Base-by-base conservation (phyloP, 2,797 vertebrate species). In the Ambastaia sidthimunki region DNA sequence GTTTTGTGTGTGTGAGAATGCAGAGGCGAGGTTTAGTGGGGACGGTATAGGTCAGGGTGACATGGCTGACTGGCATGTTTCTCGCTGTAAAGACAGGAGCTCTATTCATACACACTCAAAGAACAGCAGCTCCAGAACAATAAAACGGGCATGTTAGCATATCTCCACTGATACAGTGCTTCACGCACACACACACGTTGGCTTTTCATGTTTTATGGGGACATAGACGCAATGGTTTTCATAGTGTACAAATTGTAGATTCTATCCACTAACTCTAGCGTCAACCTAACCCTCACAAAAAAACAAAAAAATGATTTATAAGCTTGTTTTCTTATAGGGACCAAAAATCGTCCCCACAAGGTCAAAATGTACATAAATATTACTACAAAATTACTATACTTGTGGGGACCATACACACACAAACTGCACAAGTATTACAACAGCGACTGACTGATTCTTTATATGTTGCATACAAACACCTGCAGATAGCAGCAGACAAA, bases 61-160 rank as follows among this genome's bases (percentile, higher is more conserved):
- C 57, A 74, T 41, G 62, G 70, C 50, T 81, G 34, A 71, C 68
- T 79, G 63, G 63, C 47, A 62, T 85, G 78, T 83, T 65, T 83
- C 71, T 79, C 12, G 16, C 60, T 60, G 79, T 62, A 74, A 77
- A 81, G 68, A 78, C 84, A 85, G 47, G 15, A 81, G 63, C 55
- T 65, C 79, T 83, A 83, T 81, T 83, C 84, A 83, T 83, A 18
- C 79, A 19, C 54, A 47, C 60, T 71, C 81, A 80, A 67, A 71
- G 68, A 71, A 62, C 76, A 71, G 68, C 68, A 54, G 54, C 47
- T 83, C 47, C 47, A 28, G 71, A 71, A 92, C 92, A 93, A 92
- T 88, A 72, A 86, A 68, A 84, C 63, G 37, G 76, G 86, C 76
- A 72, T 86, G 89, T 86, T 91, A 90, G 90, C 90, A 86, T 87